Percentiles rank a stretch among this genome's conserved stretches.
Evolutionary conservation across 2,113 vertebrate genomes (phyloP).

Genomic region (Callopanchax toddi): DNA sequence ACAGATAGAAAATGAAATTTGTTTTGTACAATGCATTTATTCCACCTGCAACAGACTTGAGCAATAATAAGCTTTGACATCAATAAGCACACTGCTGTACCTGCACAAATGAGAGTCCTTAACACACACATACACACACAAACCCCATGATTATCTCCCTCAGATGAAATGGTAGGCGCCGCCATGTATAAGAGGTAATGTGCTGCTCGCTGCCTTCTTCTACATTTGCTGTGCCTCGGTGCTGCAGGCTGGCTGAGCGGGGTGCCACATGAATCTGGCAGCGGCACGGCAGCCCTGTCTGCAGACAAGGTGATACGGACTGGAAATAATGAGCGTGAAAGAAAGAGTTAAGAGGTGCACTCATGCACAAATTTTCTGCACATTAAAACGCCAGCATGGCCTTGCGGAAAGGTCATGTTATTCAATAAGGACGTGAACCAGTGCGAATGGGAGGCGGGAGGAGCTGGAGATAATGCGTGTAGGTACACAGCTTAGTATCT

Average conservation of each 20-base stretch:
- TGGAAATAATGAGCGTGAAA: slow-evolving; percentile 80
- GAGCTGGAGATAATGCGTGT: slow-evolving; percentile 61
- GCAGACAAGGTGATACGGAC: slow-evolving; percentile 76
- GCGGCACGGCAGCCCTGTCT: slow-evolving; percentile 59
- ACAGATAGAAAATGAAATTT: slow-evolving; percentile 1
- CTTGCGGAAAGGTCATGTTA: slow-evolving; percentile 79
- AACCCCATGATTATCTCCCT: slow-evolving; percentile 45
- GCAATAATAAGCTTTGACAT: slow-evolving; percentile 32
- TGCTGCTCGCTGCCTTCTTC: slow-evolving; percentile 7
- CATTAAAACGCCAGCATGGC: slow-evolving; percentile 74
- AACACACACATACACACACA: neutral
- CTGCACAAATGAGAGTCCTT: slow-evolving; percentile 23
- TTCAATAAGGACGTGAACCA: slow-evolving; percentile 74
- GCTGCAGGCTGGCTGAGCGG: slow-evolving; percentile 38
- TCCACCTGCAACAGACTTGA: slow-evolving; percentile 31
- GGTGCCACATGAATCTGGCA: slow-evolving; percentile 59
- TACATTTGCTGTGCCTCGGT: slow-evolving; percentile 27
- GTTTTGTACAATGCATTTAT: slow-evolving; percentile 1
- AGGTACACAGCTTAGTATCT: slow-evolving; percentile 63
- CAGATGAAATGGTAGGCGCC: slow-evolving; percentile 35
- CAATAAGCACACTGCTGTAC: slow-evolving; percentile 40
- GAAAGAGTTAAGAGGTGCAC: slow-evolving; percentile 76
- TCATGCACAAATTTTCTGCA: slow-evolving; percentile 76
- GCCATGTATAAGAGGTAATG: slow-evolving; percentile 13
- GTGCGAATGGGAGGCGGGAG: slow-evolving; percentile 53